Conservation (phyloP, 2,113 vertebrate genomes). For the Cyprinus carpio region DNA sequence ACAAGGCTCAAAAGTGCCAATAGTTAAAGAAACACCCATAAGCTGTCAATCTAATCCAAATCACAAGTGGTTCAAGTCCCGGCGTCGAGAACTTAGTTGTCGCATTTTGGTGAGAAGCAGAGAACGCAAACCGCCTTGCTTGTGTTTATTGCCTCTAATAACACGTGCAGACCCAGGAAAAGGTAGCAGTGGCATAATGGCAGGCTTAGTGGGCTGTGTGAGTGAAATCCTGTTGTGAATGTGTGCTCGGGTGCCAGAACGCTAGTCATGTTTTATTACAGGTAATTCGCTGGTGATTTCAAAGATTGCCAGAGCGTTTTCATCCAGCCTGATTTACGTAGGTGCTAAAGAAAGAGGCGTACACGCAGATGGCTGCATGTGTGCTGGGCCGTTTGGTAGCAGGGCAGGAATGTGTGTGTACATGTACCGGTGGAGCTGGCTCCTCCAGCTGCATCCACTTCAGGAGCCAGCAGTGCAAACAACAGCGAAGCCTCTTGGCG, state of each 20-base stretch:
- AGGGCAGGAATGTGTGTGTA: constrained; percentile 30
- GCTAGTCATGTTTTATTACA: constrained; percentile 71
- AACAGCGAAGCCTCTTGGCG: constrained; percentile 25
- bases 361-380: constrained; percentile 58
- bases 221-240: constrained; percentile 65
- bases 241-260: constrained; percentile 55
- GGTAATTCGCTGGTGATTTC: constrained; percentile 76
- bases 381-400: constrained; percentile 7
- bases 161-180: constrained; percentile 64
- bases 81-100: constrained; percentile 32
- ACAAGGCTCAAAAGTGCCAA: background rate
- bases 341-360: constrained; percentile 56
- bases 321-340: constrained; percentile 67
- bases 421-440: constrained; percentile 34
- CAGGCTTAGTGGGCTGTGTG: constrained; percentile 52
- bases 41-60: constrained; percentile 64
- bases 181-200: constrained; percentile 62
- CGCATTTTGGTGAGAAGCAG: constrained; percentile 1
- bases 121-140: constrained; percentile 34
- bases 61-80: constrained; percentile 67
- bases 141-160: constrained; percentile 76
- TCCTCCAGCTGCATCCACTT: constrained; percentile 31
- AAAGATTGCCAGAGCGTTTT: constrained; percentile 72
- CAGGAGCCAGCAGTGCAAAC: constrained; percentile 35
- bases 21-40: background rate